phyloP scores from a whole-genome alignment of 2,113 vertebrate genomes.

The Silurus asotus region DNA sequence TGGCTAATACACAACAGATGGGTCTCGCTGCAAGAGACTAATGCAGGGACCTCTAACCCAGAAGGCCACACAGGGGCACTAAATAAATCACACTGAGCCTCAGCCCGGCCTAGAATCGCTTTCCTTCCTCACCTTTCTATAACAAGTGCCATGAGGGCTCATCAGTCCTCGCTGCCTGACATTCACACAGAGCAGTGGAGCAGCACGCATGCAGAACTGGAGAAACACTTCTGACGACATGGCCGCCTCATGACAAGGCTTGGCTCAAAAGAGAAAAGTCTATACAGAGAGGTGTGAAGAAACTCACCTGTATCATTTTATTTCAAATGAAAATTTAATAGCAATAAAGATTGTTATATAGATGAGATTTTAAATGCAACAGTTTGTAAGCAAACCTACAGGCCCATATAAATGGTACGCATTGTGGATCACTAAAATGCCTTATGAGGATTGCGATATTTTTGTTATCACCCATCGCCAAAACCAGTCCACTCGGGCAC shows the following conservation, averaged over 20 bases:
- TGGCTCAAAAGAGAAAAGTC: neutral
- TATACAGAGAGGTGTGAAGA: neutral
- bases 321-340: neutral
- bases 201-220: neutral
- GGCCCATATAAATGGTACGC: neutral
- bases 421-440: neutral
- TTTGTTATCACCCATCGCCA: neutral
- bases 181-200: neutral
- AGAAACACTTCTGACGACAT: neutral
- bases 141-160: constrained; percentile 41
- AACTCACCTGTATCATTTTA: neutral
- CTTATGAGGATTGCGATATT: neutral
- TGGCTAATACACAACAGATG: constrained; percentile 58
- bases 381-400: neutral
- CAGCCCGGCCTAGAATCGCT: constrained; percentile 39
- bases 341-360: neutral
- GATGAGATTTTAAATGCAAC: neutral
- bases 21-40: constrained; percentile 39
- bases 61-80: constrained; percentile 54
- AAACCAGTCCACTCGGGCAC: neutral
- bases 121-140: constrained; percentile 47
- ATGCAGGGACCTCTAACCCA: constrained; percentile 47
- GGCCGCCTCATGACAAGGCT: neutral
- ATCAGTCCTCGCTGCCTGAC: constrained; percentile 27
- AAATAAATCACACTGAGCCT: constrained; percentile 50